phyloP scores from a whole-genome alignment of 2,888 invertebrate species.

The Cataglyphis livida region DNA sequence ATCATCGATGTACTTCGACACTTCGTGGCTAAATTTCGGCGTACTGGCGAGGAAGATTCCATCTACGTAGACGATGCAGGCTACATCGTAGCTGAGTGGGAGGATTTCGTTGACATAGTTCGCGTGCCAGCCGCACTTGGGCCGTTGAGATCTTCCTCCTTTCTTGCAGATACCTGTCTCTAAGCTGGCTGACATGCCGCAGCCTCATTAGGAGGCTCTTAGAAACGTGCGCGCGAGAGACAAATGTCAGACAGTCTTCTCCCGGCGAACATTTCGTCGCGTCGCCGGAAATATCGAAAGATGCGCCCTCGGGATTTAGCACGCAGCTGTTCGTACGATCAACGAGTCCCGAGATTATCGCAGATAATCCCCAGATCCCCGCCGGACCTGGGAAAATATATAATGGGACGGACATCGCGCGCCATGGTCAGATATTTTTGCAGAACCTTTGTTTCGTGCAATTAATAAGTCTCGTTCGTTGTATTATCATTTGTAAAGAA shows the following conservation, averaged over 20 bases:
- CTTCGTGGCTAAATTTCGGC: conserved; percentile 30
- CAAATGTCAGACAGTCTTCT: conserved; percentile 58
- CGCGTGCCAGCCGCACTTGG: conserved; percentile 72
- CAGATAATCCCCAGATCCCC: conserved; percentile 16
- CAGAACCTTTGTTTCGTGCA: not conserved
- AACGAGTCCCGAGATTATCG: conserved; percentile 42
- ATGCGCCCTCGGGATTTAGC: conserved; percentile 31
- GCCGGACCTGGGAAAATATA: conserved; percentile 7
- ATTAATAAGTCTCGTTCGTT: not conserved
- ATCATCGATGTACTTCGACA: conserved; percentile 23
- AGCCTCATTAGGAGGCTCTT: conserved; percentile 72
- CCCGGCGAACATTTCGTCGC: not conserved
- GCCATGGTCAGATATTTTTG: not conserved
- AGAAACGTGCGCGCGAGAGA: conserved; percentile 62
- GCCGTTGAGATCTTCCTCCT: conserved; percentile 63
- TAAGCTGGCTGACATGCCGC: conserved; percentile 66
- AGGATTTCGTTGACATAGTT: conserved; percentile 72
- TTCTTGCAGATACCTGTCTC: conserved; percentile 66
- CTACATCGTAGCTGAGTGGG: conserved; percentile 55
- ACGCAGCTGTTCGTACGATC: conserved; percentile 44
- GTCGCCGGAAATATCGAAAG: conserved; percentile 43
- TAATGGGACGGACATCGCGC: conserved; percentile 25
- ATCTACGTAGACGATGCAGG: conserved; percentile 45
- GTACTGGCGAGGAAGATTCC: conserved; percentile 34
- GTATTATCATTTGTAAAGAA: not conserved